Percentiles rank a stretch among this genome's conserved stretches.
Conservation (phyloP, 2,797 vertebrate species). For the Caiman crocodilus region DNA sequence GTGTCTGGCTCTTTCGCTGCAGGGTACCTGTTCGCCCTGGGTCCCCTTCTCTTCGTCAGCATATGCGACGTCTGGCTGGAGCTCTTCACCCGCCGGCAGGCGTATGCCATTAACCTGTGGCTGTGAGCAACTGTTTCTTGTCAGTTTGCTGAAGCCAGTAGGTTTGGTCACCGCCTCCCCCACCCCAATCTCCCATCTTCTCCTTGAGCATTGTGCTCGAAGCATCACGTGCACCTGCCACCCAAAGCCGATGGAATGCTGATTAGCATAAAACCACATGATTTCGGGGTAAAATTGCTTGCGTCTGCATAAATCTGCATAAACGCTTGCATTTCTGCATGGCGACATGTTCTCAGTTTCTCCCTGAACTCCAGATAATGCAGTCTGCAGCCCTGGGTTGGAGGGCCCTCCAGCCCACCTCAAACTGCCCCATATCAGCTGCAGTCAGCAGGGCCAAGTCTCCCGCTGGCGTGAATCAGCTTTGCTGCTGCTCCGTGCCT, state of each 20-base stretch:
- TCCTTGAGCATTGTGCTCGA: not conserved
- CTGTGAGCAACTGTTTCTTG: no score
- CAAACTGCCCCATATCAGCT: not conserved
- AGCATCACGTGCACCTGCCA: not conserved
- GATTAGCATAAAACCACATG: not conserved
- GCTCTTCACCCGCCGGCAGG: constrained; percentile 90
- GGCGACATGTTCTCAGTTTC: not conserved
- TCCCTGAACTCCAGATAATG: not conserved
- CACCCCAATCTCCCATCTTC: not conserved
- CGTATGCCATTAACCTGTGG: constrained; percentile 91
- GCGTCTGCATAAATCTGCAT: not conserved
- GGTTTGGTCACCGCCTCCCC: not conserved
- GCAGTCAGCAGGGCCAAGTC: not conserved
- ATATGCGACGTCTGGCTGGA: constrained; percentile 95
- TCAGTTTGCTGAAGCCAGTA: not conserved
- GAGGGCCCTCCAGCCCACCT: not conserved
- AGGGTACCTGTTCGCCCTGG: constrained; percentile 95
- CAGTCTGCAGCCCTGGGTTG: not conserved
- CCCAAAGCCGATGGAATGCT: not conserved
- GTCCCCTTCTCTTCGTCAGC: constrained; percentile 93
- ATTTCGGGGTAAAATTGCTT: not conserved
- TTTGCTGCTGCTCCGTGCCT: not conserved
- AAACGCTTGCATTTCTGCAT: not conserved
- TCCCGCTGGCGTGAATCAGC: not conserved
- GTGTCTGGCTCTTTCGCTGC: not conserved